phyloP scores from a whole-genome alignment of 2,888 invertebrate species.

The Lepidochrysops patricia region DNA sequence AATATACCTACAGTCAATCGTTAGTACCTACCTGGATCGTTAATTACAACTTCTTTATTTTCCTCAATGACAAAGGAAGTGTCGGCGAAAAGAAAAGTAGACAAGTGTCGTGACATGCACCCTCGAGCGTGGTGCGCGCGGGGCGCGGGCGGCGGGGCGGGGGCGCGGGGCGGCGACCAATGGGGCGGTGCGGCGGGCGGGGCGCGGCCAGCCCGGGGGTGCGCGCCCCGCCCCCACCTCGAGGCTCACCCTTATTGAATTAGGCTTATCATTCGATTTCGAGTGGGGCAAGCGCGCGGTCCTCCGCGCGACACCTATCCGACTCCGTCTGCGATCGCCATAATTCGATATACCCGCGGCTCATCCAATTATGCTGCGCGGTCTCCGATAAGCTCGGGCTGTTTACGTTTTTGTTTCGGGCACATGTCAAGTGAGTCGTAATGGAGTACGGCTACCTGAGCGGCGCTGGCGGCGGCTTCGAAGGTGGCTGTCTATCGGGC shows the following conservation, averaged over 20 bases:
- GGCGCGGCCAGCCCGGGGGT: constrained; percentile 59
- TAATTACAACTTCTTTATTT: constrained; percentile 75
- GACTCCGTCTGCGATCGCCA: constrained; percentile 71
- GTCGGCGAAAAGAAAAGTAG: constrained; percentile 75
- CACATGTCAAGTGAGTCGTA: constrained; percentile 34
- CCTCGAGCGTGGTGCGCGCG: constrained; percentile 37
- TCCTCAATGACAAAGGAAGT: constrained; percentile 74
- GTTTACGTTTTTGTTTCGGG: constrained; percentile 27
- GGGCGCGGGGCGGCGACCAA: constrained; percentile 39
- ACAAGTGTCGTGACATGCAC: constrained; percentile 74
- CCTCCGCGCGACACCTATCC: constrained; percentile 61
- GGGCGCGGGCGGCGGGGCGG: constrained; percentile 31
- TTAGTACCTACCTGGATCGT: constrained; percentile 68
- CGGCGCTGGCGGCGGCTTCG: constrained; percentile 66
- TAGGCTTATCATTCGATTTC: constrained; percentile 83
- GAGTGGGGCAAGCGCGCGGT: constrained; percentile 70
- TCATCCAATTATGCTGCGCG: constrained; percentile 63
- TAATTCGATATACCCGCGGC: constrained; percentile 66
- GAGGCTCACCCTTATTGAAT: constrained; percentile 82
- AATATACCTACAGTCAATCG: constrained; percentile 47
- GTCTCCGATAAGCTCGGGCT: neutral
- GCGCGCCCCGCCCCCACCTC: constrained; percentile 67
- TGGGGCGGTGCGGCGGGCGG: constrained; percentile 38
- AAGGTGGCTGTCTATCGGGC: constrained; percentile 73
- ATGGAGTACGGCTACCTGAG: constrained; percentile 71